Evolutionary conservation across 2,888 invertebrate species (phyloP), one percentile per base, ranked within the genome.

Genomic region (Nasonovia ribisnigri): DNA sequence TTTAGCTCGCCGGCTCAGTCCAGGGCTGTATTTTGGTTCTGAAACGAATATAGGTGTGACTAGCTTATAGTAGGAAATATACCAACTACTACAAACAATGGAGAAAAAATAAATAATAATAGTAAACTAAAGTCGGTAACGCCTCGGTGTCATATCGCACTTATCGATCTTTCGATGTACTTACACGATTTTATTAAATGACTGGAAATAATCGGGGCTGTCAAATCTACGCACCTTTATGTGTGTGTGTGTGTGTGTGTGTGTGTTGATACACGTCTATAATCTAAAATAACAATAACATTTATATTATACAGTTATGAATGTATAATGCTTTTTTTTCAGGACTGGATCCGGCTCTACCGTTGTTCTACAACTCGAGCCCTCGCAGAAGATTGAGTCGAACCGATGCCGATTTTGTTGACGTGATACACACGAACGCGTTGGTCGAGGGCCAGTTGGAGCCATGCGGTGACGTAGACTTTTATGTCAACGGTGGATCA

Each of bases 381-480:
- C 96, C 84, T 8, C 94, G 95, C 54, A 96, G 96, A 88, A 97
- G 97, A 95, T 95, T 97, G 91, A 97, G 97, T 95, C 95, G 96
- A 1, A 95, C 96, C 0, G 97, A 97, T 95, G 97, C 97, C 0
- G 95, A 96, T 8, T 97, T 97, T 95, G 97, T 97, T 0, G 97
- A 97, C 95, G 97, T 97, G 3, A 96, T 97, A 91, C 97, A 97
- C 95, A 97, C 97, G 0, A 97, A 97, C 95, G 97, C 97, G 0
- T 96, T 97, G 94, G 95, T 97, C 1, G 97, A 97, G 95, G 97
- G 97, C 0, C 97, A 97, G 95, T 95, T 97, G 42, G 97, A 97
- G 95, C 96, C 96, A 60, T 96, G 97, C 95, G 97, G 97, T 0
- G 97, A 97, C 95, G 96, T 97, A 0, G 97, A 97, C 95, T 97